Percentiles rank a stretch among this genome's conserved stretches.
phyloP scores from a whole-genome alignment of 1,140 invertebrate genomes.

The Drosophila azteca region DNA sequence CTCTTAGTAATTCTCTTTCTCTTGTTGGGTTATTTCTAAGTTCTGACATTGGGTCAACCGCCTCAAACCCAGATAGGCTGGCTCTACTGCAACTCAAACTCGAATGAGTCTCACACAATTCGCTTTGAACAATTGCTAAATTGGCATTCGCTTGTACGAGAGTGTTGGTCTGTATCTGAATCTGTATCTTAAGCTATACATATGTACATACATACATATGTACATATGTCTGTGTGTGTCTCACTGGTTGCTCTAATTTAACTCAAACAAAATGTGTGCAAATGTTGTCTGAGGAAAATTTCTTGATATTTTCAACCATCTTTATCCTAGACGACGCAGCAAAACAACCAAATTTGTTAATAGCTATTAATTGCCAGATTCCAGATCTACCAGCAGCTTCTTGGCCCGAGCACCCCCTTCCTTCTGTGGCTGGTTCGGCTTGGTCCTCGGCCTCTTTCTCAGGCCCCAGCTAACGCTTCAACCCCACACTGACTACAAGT shows the following conservation, averaged over 20 bases:
- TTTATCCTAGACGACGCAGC: neutral
- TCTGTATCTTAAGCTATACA: constrained; percentile 13
- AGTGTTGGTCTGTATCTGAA: no score
- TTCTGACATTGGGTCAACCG: constrained; percentile 34
- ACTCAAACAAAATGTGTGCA: constrained; percentile 2
- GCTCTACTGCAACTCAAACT: constrained; percentile 22
- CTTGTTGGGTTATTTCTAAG: neutral
- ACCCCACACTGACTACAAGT: constrained; percentile 12
- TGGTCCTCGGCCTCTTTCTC: neutral
- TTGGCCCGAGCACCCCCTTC: neutral
- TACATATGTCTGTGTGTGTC: neutral
- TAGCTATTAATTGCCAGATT: constrained; percentile 33
- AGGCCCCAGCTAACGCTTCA: no score
- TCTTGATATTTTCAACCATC: neutral
- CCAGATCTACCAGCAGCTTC: neutral
- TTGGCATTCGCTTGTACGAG: constrained; percentile 49
- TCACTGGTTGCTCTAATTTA: constrained; percentile 34
- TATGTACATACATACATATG: no score
- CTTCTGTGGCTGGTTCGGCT: neutral
- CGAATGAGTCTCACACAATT: constrained; percentile 67
- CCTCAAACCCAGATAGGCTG: neutral
- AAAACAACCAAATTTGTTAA: neutral
- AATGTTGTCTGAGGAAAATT: constrained; percentile 17
- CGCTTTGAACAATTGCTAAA: constrained; percentile 61
- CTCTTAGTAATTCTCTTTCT: no score